Percentiles rank a stretch among this genome's conserved stretches.
Evolutionary conservation across 2,113 vertebrate species (phyloP).

Genomic region (Odocoileus hemionus): DNA sequence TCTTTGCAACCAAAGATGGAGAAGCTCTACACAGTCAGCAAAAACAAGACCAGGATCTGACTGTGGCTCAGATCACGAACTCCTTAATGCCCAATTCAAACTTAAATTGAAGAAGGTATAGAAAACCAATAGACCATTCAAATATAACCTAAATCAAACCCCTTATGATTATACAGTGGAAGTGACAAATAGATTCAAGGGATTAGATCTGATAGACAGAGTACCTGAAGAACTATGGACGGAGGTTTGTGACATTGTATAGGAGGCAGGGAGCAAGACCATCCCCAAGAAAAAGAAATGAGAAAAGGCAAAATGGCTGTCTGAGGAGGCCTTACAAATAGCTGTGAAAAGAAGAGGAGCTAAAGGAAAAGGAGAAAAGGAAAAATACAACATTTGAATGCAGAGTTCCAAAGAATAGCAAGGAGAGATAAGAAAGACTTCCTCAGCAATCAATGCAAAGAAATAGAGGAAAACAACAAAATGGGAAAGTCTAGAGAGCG

Average conservation of each 20-base stretch:
- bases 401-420: not conserved
- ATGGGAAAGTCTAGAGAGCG: not conserved
- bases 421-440: not conserved
- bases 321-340: not conserved
- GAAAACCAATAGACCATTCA: not conserved
- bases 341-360: not conserved
- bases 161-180: not conserved
- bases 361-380: not conserved
- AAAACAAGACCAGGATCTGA: not conserved
- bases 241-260: accelerated
- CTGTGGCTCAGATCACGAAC: not conserved
- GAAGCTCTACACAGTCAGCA: not conserved
- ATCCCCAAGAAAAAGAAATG: not conserved
- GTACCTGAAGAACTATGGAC: not conserved
- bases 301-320: not conserved
- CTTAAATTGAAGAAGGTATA: not conserved
- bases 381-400: not conserved
- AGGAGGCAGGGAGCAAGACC: not conserved
- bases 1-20: not conserved
- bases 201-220: not conserved
- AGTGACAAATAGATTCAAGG: not conserved
- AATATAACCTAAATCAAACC: not conserved
- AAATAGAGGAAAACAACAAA: not conserved
- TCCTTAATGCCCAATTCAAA: not conserved
- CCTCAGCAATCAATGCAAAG: not conserved